Evolutionary conservation across 2,797 vertebrate species (phyloP).

Genomic region (Aplochiton taeniatus): DNA sequence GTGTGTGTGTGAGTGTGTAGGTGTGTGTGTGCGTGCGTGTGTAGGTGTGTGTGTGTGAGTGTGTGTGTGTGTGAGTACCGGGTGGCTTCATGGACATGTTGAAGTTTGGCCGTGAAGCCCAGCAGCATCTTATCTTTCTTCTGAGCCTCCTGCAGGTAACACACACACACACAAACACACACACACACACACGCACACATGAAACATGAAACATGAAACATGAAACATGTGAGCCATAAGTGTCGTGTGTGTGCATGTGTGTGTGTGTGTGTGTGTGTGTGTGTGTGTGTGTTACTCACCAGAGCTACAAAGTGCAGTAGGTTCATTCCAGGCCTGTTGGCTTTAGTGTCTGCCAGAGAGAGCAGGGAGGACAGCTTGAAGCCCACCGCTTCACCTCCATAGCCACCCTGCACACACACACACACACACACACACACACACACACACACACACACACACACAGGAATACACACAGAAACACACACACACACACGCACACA

Average conservation of each 20-base stretch:
- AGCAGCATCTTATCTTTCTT: slow-evolving; percentile 86
- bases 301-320: slow-evolving; percentile 93
- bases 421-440: slow-evolving; percentile 14
- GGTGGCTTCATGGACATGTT: slow-evolving; percentile 80
- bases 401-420: slow-evolving; percentile 79
- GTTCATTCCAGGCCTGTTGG: slow-evolving; percentile 94
- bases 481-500: slow-evolving; percentile 9
- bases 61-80: slow-evolving; percentile 66
- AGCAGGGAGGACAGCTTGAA: slow-evolving; percentile 93
- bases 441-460: background rate
- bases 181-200: background rate
- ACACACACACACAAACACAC: slow-evolving; percentile 7
- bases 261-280: too few species aligned
- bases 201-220: too few species aligned
- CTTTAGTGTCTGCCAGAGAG: slow-evolving; percentile 90
- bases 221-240: too few species aligned
- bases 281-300: slow-evolving; percentile 68
- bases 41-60: too few species aligned
- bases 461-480: background rate
- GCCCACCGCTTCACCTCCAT: slow-evolving; percentile 89
- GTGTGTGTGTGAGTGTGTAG: background rate
- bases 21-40: background rate
- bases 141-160: slow-evolving; percentile 82
- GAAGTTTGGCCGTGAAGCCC: slow-evolving; percentile 83
- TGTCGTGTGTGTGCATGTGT: too few species aligned